Conservation (phyloP, 92 coral and sea anemone species). For the Epizoanthus illoricatus region DNA sequence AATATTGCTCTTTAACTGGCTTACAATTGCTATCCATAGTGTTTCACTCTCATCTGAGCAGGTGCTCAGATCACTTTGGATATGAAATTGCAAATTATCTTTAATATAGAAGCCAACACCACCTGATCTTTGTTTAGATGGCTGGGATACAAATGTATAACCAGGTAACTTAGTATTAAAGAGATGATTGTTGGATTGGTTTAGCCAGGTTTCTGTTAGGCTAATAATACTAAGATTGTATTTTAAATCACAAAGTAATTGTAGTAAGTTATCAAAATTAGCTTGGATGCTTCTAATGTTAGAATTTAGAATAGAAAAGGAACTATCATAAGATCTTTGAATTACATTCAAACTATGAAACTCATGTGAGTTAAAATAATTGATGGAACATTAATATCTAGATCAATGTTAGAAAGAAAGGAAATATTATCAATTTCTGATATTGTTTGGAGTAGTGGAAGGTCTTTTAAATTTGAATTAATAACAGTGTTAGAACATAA, state of each 20-base stretch:
- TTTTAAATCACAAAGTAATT: constrained; percentile 27
- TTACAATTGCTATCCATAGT: no score
- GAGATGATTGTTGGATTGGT: constrained; percentile 1
- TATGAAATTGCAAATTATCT: constrained; percentile 24
- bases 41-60: no score
- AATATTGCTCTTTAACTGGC: no score
- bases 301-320: constrained; percentile 32
- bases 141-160: constrained; percentile 41
- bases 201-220: constrained; percentile 17
- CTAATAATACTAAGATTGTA: constrained; percentile 35
- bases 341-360: neutral
- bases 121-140: constrained; percentile 36
- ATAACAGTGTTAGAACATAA: constrained; percentile 12
- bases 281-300: constrained; percentile 48
- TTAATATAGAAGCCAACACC: constrained; percentile 38
- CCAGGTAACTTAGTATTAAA: constrained; percentile 18
- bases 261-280: constrained; percentile 38
- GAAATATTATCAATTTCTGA: no score
- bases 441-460: no score
- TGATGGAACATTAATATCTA: neutral
- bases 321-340: constrained; percentile 18
- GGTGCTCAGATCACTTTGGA: constrained; percentile 5
- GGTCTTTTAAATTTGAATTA: no score
- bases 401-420: neutral
- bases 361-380: neutral